Percentiles rank a stretch among this genome's conserved stretches.
These are phyloP conservation scores for Varanus komodoensis DNA, from an alignment of 2,113 vertebrate genomes.

Conservation along the genomic window DNA sequence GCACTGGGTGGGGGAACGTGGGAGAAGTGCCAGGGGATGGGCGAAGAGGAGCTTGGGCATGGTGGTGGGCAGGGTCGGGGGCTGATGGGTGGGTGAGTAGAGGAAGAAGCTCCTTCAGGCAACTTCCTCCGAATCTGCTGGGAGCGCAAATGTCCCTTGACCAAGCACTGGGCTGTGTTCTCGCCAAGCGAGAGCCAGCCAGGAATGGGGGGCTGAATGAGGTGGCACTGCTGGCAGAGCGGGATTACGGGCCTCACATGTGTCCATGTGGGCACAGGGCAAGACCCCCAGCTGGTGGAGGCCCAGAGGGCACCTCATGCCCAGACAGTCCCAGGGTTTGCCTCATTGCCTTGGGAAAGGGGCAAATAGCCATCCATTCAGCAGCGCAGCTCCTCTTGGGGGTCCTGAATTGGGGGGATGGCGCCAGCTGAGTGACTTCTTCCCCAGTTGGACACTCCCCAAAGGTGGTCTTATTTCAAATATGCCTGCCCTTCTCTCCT, in stretches of 20 bases:
- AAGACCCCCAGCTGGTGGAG: too few relatives aligned
- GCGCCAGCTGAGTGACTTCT: neutral
- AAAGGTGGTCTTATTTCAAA: neutral
- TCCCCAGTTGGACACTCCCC: neutral
- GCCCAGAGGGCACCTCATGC: too few relatives aligned
- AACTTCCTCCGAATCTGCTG: neutral
- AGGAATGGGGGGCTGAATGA: too few relatives aligned
- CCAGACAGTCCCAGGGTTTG: neutral
- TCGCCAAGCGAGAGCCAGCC: neutral
- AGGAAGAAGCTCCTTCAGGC: accelerated
- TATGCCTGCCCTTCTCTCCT: neutral
- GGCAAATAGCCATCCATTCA: neutral
- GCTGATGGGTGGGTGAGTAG: neutral
- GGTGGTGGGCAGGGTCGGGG: neutral
- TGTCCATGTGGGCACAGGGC: too few relatives aligned
- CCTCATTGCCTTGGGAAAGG: neutral
- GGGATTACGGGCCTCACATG: too few relatives aligned
- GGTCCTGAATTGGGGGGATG: neutral
- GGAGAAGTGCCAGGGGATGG: accelerated
- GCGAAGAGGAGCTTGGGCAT: neutral
- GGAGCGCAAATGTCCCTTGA: too few relatives aligned
- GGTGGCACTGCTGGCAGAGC: too few relatives aligned
- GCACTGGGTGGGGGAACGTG: accelerated
- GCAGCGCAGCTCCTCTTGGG: neutral
- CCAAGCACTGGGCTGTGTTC: too few relatives aligned